A percentile compares a stretch with the other conserved stretches of the same genome.
Conservation (phyloP, 2,797 vertebrate species). For the Psittacula derbiana region DNA sequence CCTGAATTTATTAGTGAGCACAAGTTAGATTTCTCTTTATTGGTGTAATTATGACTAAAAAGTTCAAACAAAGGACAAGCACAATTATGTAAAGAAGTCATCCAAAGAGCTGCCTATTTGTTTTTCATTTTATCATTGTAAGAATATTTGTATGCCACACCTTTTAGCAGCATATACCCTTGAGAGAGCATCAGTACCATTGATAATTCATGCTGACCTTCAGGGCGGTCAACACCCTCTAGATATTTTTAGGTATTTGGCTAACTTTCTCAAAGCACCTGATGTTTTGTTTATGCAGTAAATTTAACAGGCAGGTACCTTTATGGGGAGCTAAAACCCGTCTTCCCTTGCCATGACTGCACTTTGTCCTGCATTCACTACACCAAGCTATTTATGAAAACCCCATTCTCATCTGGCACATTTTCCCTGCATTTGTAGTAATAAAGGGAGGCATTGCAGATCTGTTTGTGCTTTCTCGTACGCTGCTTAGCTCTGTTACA, state of each 20-base stretch:
- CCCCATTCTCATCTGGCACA: neutral
- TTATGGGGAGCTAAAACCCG: constrained; percentile 4
- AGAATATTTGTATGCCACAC: neutral
- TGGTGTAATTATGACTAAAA: constrained; percentile 12
- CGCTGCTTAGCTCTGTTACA: neutral
- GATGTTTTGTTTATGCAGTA: constrained; percentile 54
- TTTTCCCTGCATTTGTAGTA: neutral
- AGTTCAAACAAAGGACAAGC: constrained; percentile 50
- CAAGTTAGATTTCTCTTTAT: constrained; percentile 30
- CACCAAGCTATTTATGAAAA: neutral
- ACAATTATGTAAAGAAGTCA: constrained; percentile 10
- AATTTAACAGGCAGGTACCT: constrained; percentile 20
- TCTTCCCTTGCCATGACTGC: neutral
- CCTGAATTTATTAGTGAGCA: constrained; percentile 10
- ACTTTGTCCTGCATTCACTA: neutral
- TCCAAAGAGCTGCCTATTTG: neutral
- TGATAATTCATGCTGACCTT: constrained; percentile 52
- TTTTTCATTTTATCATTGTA: neutral
- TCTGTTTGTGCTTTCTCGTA: neutral
- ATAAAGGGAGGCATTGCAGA: neutral
- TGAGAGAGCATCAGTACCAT: constrained; percentile 7
- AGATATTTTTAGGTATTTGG: constrained; percentile 58
- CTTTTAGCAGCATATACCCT: constrained; percentile 11
- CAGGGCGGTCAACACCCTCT: constrained; percentile 24
- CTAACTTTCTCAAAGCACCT: constrained; percentile 53